Evolutionary conservation across 2,113 vertebrate genomes (phyloP), one percentile per base, ranked within the genome.

Genomic region (Brachirus orientalis): DNA sequence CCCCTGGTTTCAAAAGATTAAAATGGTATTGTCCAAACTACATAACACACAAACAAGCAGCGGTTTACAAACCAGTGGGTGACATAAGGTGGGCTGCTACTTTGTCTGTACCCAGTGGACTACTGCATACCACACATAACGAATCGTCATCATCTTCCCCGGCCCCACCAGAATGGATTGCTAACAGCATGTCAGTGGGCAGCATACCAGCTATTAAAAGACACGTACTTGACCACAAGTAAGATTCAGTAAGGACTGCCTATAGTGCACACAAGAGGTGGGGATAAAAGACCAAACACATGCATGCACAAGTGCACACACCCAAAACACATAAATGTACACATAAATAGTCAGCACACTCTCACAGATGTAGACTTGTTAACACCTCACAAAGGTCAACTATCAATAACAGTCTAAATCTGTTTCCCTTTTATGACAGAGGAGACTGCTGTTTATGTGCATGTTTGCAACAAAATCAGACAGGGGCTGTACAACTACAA

Each of bases 391-490:
- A 90, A 89, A 89, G 86, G 86, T 89, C 86, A 89, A 38, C 66
- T 85, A 78, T 88, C 84, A 88, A 73, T 80, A 82, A 66, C 56
- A 0, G 40, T 84, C 82, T 86, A 88, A 89, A 91, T 87, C 48
- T 83, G 74, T 70, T 16, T 40, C 58, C 52, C 72, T 83, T 70
- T 75, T 46, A 71, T 62, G 79, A 83, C 69, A 73, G 55, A 77
- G 45, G 51, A 79, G 72, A 17, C 47, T 10, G 8, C 16, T 55
- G 58, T 52, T 69, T 36, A 5, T 51, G 7, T 64, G 61, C 37
- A 48, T 18, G 44, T 48, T n/a, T 57, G 59, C 20, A 36, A 57
- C 45, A 63, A 56, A 57, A 70, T 46, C 38, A 57, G 41, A 33
- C 19, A 13, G 18, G 12, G 37, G 67, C 55, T 68, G 54, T 55